Conservation (phyloP, 2,797 vertebrate species). For the Hippopotamyrus pictus region DNA sequence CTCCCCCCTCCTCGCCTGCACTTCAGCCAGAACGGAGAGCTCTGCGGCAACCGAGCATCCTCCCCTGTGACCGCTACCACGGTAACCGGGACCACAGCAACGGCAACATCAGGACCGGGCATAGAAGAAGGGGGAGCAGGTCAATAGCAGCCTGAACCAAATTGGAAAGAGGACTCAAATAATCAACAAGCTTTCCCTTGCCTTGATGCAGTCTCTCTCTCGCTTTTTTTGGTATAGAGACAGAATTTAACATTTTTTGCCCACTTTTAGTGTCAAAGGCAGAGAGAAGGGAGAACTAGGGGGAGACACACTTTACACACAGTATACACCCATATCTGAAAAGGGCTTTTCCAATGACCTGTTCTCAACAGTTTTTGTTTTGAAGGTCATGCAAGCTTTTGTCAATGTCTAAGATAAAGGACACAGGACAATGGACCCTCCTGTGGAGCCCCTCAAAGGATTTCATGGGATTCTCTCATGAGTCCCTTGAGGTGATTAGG, state of each 20-base stretch:
- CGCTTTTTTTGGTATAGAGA: slow-evolving; percentile 6
- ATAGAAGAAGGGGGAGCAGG: slow-evolving; percentile 19
- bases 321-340: slow-evolving; percentile 17
- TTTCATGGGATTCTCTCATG: slow-evolving; percentile 1
- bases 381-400: slow-evolving; percentile 14
- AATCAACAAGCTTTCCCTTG: slow-evolving; percentile 6
- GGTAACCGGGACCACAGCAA: slow-evolving; percentile 29
- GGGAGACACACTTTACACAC: slow-evolving; percentile 22
- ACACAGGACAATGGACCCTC: slow-evolving; percentile 6
- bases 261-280: slow-evolving; percentile 21
- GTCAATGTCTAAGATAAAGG: slow-evolving; percentile 1
- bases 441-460: not conserved
- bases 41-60: slow-evolving; percentile 30
- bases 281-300: slow-evolving; percentile 22
- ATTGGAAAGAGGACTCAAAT: slow-evolving; percentile 18
- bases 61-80: slow-evolving; percentile 22
- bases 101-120: slow-evolving; percentile 30
- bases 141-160: slow-evolving; percentile 20
- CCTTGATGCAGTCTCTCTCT: not conserved
- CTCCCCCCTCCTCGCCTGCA: slow-evolving; percentile 38
- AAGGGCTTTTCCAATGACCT: slow-evolving; percentile 26
- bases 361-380: slow-evolving; percentile 21
- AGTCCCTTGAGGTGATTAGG: not conserved
- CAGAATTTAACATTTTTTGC: slow-evolving; percentile 12
- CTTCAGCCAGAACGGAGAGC: slow-evolving; percentile 42